These are phyloP conservation scores for Takifugu flavidus DNA, from an alignment of 2,113 vertebrate genomes.

Conservation along the genomic window DNA sequence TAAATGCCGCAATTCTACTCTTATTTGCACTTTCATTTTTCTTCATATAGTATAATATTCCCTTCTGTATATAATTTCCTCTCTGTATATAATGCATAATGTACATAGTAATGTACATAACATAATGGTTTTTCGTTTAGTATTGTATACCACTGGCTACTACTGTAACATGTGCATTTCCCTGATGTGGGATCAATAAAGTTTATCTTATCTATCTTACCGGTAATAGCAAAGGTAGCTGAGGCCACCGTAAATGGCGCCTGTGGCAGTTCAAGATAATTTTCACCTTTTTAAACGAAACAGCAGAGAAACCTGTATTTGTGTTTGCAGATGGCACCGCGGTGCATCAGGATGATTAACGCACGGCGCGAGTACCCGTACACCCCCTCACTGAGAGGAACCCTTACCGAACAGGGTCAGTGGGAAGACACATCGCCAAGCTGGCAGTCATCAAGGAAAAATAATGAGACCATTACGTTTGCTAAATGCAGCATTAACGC, in stretches of 20 bases:
- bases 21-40: too few species aligned
- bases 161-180: too few species aligned
- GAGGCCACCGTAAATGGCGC: conserved; percentile 38
- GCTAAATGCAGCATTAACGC: conserved; percentile 35
- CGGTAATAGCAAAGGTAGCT: neutral
- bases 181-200: too few species aligned
- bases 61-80: too few species aligned
- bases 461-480: conserved; percentile 62
- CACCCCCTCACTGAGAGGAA: conserved; percentile 27
- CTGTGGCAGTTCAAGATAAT: conserved; percentile 4
- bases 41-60: too few species aligned
- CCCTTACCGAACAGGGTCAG: conserved; percentile 43
- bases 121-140: too few species aligned
- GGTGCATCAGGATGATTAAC: conserved; percentile 50
- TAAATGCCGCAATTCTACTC: too few species aligned
- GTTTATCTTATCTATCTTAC: too few species aligned
- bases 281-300: too few species aligned
- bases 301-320: neutral
- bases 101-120: too few species aligned
- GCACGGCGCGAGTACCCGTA: conserved; percentile 17
- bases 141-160: too few species aligned
- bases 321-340: conserved; percentile 25
- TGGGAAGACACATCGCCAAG: conserved; percentile 32
- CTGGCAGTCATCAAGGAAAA: conserved; percentile 47
- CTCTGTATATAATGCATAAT: too few species aligned